phyloP scores from a whole-genome alignment of 1,140 invertebrate genomes.

The Dolichoris vasculosae region DNA sequence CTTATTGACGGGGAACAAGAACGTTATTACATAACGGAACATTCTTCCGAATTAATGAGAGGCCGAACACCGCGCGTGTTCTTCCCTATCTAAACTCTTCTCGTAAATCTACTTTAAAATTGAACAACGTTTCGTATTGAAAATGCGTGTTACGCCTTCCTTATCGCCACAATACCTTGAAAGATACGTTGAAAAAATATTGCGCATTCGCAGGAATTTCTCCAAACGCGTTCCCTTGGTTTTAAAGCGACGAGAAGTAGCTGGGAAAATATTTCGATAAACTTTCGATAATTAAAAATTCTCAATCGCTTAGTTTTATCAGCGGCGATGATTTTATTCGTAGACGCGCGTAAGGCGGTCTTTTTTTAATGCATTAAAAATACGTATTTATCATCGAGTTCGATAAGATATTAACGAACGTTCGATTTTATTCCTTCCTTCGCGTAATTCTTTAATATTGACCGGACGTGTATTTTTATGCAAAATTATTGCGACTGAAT shows the following conservation, averaged over 20 bases:
- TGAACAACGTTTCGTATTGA: conserved; percentile 53
- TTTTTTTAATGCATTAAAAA: neutral
- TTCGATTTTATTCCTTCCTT: neutral
- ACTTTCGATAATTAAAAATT: neutral
- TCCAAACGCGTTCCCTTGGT: neutral
- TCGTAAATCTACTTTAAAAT: conserved; percentile 55
- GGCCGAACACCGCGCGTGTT: neutral
- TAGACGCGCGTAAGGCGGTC: neutral
- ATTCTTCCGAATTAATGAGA: conserved; percentile 40
- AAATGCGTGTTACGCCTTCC: conserved; percentile 42
- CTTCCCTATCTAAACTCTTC: conserved; percentile 51
- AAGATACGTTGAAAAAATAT: neutral
- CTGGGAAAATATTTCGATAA: too few relatives aligned
- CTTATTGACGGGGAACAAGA: conserved; percentile 18
- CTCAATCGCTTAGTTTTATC: neutral
- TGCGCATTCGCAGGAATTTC: neutral
- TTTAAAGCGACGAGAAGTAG: neutral
- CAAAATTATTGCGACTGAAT: conserved; percentile 13
- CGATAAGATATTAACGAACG: neutral
- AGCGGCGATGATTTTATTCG: neutral
- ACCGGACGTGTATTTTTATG: neutral
- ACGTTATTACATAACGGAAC: conserved; percentile 27
- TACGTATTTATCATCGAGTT: neutral
- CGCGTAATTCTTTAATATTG: neutral
- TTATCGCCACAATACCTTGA: neutral